Percentiles rank a stretch among this genome's conserved stretches.
Conservation (phyloP, 2,888 invertebrate species). For the Mesochorus sp. region DNA sequence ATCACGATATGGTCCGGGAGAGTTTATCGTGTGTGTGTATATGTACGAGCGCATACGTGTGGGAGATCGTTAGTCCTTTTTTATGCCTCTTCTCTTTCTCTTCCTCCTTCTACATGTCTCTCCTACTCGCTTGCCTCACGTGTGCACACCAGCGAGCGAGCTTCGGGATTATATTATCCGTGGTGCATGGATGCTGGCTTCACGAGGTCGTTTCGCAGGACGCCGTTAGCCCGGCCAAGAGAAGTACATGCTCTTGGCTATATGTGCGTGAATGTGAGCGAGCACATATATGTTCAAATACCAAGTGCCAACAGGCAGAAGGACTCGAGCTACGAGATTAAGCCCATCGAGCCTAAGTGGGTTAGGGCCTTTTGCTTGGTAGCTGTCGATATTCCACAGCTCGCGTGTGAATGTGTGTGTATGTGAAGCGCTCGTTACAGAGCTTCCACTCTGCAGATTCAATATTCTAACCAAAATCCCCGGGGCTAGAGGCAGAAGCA, state of each 20-base stretch:
- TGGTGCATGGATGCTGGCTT: conserved; percentile 59
- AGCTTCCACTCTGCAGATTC: conserved; percentile 80
- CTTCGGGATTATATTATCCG: conserved; percentile 60
- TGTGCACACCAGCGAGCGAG: conserved; percentile 49
- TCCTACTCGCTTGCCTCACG: conserved; percentile 8
- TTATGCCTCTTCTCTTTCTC: conserved; percentile 6
- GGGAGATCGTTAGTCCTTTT: conserved; percentile 53
- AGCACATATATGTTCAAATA: conserved; percentile 57
- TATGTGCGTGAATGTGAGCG: conserved; percentile 20
- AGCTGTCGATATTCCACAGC: conserved; percentile 63
- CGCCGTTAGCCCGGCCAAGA: conserved; percentile 58
- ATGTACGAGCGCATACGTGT: neutral
- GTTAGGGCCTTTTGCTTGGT: conserved; percentile 17
- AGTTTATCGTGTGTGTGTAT: conserved; percentile 34
- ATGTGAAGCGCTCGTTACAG: conserved; percentile 78
- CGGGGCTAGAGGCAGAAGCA: conserved; percentile 78
- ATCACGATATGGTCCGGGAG: conserved; percentile 23
- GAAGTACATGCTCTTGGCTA: conserved; percentile 40
- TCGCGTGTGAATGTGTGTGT: conserved; percentile 69
- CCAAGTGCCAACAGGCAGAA: conserved; percentile 4
- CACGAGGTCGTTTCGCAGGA: conserved; percentile 58
- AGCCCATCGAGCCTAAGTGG: conserved; percentile 2
- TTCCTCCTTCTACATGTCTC: too few relatives aligned
- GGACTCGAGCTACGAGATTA: neutral
- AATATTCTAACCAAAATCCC: conserved; percentile 82